Evolutionary conservation across 2,888 invertebrate species (phyloP).

Genomic region (Cosmopolites sordidus): DNA sequence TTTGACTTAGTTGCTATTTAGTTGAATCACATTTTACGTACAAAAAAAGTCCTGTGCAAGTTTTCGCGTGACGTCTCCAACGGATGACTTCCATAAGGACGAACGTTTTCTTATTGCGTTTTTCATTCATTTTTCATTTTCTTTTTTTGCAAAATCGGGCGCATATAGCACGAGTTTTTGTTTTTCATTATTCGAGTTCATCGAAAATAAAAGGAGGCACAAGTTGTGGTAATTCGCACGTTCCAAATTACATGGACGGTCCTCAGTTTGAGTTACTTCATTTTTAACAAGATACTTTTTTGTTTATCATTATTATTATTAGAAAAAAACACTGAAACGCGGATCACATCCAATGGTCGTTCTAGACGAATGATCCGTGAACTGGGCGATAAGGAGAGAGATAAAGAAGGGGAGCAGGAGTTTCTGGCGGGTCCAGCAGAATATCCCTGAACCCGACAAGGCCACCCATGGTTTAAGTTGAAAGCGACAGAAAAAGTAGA

Average conservation of each 20-base stretch:
- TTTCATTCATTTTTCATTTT: background rate
- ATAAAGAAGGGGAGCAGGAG: too few species aligned
- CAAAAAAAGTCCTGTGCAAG: slow-evolving; percentile 27
- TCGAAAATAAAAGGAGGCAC: background rate
- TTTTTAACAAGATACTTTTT: too few species aligned
- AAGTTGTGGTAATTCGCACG: slow-evolving; percentile 1
- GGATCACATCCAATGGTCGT: too few species aligned
- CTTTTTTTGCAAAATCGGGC: too few species aligned
- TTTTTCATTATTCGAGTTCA: background rate
- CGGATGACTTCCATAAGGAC: too few species aligned
- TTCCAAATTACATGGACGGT: background rate
- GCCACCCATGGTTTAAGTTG: slow-evolving; percentile 15
- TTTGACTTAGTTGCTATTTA: slow-evolving; percentile 16
- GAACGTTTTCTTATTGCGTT: background rate
- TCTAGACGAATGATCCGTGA: too few species aligned
- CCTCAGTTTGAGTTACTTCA: background rate
- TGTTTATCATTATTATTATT: too few species aligned
- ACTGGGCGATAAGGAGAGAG: too few species aligned
- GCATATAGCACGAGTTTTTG: too few species aligned
- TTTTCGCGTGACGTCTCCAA: too few species aligned
- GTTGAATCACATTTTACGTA: slow-evolving; percentile 50
- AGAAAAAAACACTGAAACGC: too few species aligned
- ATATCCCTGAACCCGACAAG: slow-evolving; percentile 3
- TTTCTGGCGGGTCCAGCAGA: background rate
- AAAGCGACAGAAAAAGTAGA: slow-evolving; percentile 3